Evolutionary conservation across 2,113 vertebrate species (phyloP).

Genomic region (Tragelaphus scriptus): DNA sequence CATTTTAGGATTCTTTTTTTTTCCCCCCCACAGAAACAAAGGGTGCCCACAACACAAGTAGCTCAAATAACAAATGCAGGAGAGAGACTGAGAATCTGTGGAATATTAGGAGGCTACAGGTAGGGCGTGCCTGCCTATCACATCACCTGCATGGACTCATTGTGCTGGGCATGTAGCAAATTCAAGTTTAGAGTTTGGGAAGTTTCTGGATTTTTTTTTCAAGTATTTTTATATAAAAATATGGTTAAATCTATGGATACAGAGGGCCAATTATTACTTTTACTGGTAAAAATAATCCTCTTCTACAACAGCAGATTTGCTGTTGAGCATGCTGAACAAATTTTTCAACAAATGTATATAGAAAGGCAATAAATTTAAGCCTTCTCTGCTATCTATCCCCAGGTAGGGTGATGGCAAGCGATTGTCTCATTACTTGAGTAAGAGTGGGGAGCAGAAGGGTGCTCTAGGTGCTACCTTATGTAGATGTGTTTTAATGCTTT

Average conservation of each 20-base stretch:
- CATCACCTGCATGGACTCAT: not conserved
- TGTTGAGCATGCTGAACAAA: not conserved
- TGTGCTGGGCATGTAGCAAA: not conserved
- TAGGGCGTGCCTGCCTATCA: rapidly evolving
- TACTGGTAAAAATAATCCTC: not conserved
- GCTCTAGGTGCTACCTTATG: not conserved
- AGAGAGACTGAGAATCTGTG: not conserved
- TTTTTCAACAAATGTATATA: not conserved
- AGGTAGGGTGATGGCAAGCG: not conserved
- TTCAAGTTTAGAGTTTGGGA: not conserved
- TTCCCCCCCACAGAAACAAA: not conserved
- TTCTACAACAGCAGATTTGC: not conserved
- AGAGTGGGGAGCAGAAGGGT: not conserved
- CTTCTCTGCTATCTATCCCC: not conserved
- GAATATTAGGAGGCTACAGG: not conserved
- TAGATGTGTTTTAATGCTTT: not conserved
- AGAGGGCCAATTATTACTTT: not conserved
- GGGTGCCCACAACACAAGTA: not conserved
- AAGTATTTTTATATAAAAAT: not conserved
- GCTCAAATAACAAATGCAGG: not conserved
- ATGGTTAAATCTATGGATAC: not conserved
- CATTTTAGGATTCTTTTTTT: not conserved
- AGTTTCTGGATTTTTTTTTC: not conserved
- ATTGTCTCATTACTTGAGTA: not conserved
- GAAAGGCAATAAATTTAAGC: not conserved